phyloP scores from a whole-genome alignment of 2,797 vertebrate species.

The Staurois parvus region DNA sequence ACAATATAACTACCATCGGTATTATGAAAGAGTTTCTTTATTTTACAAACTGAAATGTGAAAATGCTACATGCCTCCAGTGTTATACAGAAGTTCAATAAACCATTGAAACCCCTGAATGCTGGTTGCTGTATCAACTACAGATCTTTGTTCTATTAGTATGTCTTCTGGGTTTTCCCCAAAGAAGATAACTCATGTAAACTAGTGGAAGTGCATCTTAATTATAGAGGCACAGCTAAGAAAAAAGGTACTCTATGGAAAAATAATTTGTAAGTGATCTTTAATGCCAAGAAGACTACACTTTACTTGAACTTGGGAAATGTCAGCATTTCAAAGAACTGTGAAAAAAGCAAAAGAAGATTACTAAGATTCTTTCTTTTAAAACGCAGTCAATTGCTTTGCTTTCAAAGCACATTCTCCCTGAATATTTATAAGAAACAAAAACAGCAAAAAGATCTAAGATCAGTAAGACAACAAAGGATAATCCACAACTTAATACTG shows the following conservation, averaged over 20 bases:
- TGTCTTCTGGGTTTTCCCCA: neutral
- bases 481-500: constrained; percentile 28
- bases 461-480: constrained; percentile 9
- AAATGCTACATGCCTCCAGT: too few relatives aligned
- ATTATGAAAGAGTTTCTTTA: too few relatives aligned
- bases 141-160: neutral
- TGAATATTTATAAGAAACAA: constrained; percentile 27
- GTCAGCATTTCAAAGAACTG: constrained; percentile 22
- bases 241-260: neutral
- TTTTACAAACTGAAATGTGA: too few relatives aligned
- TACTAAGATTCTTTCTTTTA: constrained; percentile 11
- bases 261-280: neutral
- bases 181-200: neutral
- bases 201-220: neutral
- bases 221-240: neutral
- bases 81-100: too few relatives aligned
- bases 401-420: constrained; percentile 22
- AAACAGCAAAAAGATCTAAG: constrained; percentile 26
- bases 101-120: neutral
- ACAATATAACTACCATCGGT: too few relatives aligned
- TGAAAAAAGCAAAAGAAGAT: constrained; percentile 10
- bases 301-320: neutral
- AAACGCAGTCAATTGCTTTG: constrained; percentile 1
- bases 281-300: neutral
- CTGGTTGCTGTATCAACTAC: neutral